A percentile compares a stretch with the other conserved stretches of the same genome.
Evolutionary conservation across 2,797 vertebrate species (phyloP).

Genomic region (Cyprinodon diabolis): DNA sequence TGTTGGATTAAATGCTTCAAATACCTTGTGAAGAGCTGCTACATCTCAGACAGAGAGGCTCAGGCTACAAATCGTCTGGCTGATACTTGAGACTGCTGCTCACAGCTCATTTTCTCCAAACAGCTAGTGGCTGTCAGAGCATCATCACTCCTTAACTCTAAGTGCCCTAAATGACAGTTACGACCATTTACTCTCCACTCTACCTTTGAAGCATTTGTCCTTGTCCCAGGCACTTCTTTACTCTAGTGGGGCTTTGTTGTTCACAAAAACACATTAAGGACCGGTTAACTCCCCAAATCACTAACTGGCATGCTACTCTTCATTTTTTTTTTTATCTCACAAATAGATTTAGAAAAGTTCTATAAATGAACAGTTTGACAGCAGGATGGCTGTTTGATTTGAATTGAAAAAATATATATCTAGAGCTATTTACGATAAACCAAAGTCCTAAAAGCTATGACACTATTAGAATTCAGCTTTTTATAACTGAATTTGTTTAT

Average conservation of each 20-base stretch:
- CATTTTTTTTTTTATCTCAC: neutral
- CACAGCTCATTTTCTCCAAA: constrained; percentile 6
- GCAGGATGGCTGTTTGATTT: neutral
- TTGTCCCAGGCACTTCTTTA: constrained; percentile 2
- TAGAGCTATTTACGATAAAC: neutral
- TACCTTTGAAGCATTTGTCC: neutral
- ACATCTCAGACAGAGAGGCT: constrained; percentile 1
- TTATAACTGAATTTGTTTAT: neutral
- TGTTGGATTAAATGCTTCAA: constrained; percentile 3
- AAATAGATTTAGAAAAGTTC: too few species aligned
- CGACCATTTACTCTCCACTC: constrained; percentile 1
- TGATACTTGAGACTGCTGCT: constrained; percentile 1
- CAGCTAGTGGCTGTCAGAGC: constrained; percentile 10
- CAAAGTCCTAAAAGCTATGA: neutral
- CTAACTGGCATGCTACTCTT: neutral
- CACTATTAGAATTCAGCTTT: neutral
- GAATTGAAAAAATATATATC: neutral
- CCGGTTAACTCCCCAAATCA: neutral
- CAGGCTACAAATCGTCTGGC: neutral
- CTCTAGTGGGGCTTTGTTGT: neutral
- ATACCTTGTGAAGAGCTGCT: neutral
- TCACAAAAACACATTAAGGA: constrained; percentile 1
- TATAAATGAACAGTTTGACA: neutral
- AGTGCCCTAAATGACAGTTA: constrained; percentile 5
- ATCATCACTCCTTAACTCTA: constrained; percentile 7